Conservation (phyloP, 1,140 invertebrate species). For the Drosophila nikananu region DNA sequence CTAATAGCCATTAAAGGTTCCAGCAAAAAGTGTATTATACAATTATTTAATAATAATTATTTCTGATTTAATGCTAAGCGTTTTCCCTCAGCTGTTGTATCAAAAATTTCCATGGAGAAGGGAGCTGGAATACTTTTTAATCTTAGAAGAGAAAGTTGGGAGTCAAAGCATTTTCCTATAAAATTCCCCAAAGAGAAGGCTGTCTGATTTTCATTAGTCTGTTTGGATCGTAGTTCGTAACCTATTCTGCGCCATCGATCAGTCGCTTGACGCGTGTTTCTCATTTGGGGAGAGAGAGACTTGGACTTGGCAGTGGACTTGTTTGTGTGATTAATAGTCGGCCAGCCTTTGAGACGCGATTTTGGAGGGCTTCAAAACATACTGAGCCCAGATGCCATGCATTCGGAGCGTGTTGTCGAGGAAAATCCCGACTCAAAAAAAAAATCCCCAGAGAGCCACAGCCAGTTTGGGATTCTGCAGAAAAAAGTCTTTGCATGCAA, state of each 20-base stretch:
- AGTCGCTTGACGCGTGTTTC: constrained; percentile 40
- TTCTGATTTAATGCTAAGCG: background rate
- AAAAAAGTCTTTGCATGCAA: constrained; percentile 39
- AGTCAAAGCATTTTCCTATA: background rate
- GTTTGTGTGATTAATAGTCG: constrained; percentile 19
- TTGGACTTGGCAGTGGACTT: constrained; percentile 30
- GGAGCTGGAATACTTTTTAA: background rate
- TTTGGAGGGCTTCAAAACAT: constrained; percentile 7
- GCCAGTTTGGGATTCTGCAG: constrained; percentile 65
- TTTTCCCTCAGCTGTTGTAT: background rate
- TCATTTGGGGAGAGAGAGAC: constrained; percentile 45
- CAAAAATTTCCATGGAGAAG: background rate
- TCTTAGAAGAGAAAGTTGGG: background rate
- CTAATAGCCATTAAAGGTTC: background rate
- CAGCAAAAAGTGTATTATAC: background rate
- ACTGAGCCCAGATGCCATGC: constrained; percentile 10
- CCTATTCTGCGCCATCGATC: constrained; percentile 40
- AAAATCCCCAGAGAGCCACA: constrained; percentile 29
- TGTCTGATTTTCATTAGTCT: constrained; percentile 29
- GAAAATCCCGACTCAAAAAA: constrained; percentile 42
- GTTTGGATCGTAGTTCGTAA: constrained; percentile 18
- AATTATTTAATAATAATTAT: background rate
- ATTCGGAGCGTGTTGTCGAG: constrained; percentile 2
- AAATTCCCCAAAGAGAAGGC: constrained; percentile 27
- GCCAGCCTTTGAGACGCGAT: background rate